Base-by-base conservation (phyloP, 2,888 invertebrate species). In the Ptychoptera contaminata region DNA sequence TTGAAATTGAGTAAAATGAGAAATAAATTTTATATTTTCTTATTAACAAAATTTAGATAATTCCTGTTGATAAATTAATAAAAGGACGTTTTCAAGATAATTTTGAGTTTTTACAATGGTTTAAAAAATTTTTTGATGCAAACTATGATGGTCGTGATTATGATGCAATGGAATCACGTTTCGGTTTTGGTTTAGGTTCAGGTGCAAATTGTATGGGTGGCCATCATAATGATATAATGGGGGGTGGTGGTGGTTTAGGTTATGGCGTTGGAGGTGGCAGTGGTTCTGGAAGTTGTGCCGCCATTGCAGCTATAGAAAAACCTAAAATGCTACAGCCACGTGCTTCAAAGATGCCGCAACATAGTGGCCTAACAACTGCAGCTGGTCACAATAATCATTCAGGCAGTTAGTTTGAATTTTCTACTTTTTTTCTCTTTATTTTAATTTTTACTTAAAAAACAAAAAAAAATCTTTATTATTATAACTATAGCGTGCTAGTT, bases 31-130 rank as follows among this genome's bases (percentile, higher is more conserved):
- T n/a, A 14, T 30, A n/a, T n/a, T 29, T 29, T 38, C 8, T 34
- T 16, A 30, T 31, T 12, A 34, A 32, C 8, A 31, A 40, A 53
- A 63, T 73, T 55, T 78, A 97, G 96, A 91, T 96, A 63, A 93
- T 98, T 69, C 93, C 96, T 54, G 94, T 99, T 70, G 97, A 98
- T 73, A 91, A 86, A 73, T 79, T 99, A 72, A 92, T 97, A 67
- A 97, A 97, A 71, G 97, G 93, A 62, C 82, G 94, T 62, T 98
- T 98, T 73, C 98, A 98, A 79, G 98, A 98, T 74, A 98, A 98
- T 76, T 98, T 98, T 78, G 98, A 98, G 73, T 98, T 98, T 74
- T 83, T 98, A 58, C 98, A 99, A 76, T 98, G 98, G 98, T 98
- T 99, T 76, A 98, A 98, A 79, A 96, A 96, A 69, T 97, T 99